phyloP scores from a whole-genome alignment of 1,140 invertebrate genomes.

The Arion vulgaris region DNA sequence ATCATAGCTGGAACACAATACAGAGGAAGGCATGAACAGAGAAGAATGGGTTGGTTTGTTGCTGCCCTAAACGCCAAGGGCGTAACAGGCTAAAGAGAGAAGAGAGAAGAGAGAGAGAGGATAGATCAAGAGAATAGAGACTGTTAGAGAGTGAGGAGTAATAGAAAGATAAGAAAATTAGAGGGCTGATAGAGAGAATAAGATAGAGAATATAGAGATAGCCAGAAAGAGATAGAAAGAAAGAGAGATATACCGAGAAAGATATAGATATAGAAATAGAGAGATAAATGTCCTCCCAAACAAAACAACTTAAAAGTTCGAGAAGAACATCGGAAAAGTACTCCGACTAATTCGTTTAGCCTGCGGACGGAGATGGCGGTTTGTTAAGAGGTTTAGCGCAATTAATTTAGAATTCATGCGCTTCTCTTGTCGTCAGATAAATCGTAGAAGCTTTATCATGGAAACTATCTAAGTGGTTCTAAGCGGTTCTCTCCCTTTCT shows the following conservation, averaged over 20 bases:
- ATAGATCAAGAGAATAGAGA: no score
- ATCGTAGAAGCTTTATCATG: background rate
- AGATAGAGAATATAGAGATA: no score
- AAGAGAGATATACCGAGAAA: background rate
- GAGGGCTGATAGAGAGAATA: no score
- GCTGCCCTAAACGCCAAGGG: no score
- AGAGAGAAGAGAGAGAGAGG: background rate
- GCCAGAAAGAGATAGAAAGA: background rate
- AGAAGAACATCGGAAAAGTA: conserved; percentile 1
- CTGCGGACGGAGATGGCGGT: background rate
- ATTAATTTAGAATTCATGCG: conserved; percentile 3
- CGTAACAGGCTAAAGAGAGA: background rate
- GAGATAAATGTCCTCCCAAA: background rate
- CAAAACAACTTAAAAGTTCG: background rate
- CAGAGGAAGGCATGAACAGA: no score
- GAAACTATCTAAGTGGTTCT: conserved; percentile 1
- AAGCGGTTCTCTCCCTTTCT: background rate
- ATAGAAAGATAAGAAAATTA: no score
- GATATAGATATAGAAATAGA: background rate
- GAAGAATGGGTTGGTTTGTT: no score
- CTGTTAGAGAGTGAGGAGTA: no score
- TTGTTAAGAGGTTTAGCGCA: conserved; percentile 13
- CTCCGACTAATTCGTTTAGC: background rate
- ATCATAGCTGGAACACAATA: no score
- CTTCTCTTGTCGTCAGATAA: background rate